Evolutionary conservation across 2,888 invertebrate genomes (phyloP).

Genomic region (Torymus auratus): DNA sequence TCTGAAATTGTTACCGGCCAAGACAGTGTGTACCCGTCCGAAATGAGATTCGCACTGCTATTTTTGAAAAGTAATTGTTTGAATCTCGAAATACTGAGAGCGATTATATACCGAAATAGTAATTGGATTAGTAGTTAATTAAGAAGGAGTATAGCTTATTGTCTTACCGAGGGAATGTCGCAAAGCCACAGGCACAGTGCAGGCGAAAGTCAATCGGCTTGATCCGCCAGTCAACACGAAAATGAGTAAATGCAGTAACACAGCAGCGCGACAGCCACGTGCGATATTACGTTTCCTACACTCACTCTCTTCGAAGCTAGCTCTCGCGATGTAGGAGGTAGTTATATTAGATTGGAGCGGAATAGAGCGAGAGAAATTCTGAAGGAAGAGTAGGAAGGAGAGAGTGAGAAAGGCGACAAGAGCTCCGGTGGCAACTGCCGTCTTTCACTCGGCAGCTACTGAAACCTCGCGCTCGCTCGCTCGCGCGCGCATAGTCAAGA

Average conservation of each 20-base stretch:
- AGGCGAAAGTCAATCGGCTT: constrained; percentile 35
- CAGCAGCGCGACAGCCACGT: constrained; percentile 9
- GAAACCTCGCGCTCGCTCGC: constrained; percentile 44
- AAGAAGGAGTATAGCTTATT: too few relatives aligned
- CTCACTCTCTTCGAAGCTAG: constrained; percentile 23
- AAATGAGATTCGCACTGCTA: too few relatives aligned
- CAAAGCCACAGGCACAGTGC: neutral
- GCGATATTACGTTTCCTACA: constrained; percentile 46
- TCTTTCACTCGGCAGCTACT: constrained; percentile 56
- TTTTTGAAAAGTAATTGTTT: too few relatives aligned
- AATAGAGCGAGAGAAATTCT: constrained; percentile 21
- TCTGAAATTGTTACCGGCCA: too few relatives aligned
- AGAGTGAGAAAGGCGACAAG: constrained; percentile 42
- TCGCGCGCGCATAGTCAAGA: constrained; percentile 64
- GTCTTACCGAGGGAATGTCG: too few relatives aligned
- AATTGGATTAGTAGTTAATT: too few relatives aligned
- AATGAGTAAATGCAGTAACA: constrained; percentile 41
- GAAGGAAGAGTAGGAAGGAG: neutral
- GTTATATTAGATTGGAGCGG: constrained; percentile 57
- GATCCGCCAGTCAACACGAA: constrained; percentile 28
- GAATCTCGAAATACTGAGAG: too few relatives aligned
- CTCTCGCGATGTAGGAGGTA: constrained; percentile 34
- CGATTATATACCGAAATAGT: neutral
- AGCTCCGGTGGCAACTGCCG: constrained; percentile 56
- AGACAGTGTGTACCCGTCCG: too few relatives aligned